Evolutionary conservation across 2,888 invertebrate species (phyloP), one percentile per base, ranked within the genome.

Genomic region (Watsonalla binaria): DNA sequence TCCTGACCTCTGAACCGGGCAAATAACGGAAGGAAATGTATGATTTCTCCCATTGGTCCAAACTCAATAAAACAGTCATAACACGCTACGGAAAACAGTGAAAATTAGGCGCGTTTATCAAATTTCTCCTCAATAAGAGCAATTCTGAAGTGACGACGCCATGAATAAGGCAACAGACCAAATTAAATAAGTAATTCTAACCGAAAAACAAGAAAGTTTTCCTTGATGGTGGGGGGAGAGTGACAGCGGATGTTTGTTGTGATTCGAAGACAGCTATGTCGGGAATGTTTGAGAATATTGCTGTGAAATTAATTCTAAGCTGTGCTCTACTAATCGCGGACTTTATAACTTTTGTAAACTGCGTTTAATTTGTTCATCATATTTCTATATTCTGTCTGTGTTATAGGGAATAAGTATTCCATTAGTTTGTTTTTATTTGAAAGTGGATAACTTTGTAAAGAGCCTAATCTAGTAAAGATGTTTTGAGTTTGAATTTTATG

Each of bases 111-210:
- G 54, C 46, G 56, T 59, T 62, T 58, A 53, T 54, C 49, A 57
- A 59, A 61, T 60, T 55, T 39, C 37, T 35, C 54, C 56, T 56
- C 54, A 59, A 62, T 65, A 60, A 57, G 47, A 52, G 46, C 53
- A 51, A 13, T 54, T 51, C 47, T 39, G 49, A 52, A 52, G 50
- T 33, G 45, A 50, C 55, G 52, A 47, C 45, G 56, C 46, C 54
- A 52, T 51, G 47, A 47, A 47, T 46, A 14, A 46, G 42, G 49
- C 48, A 54, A 42, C 47, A 14, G 39, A 46, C 52, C 46, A 63
- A 63, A 61, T 63, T 63, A 61, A 59, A 57, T 60, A 59, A 59
- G 55, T 53, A 55, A 59, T 53, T 45, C 39, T 51, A 47, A 34
- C 24, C 49, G 45, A 49, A 58, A 56, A 59, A 47, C 54, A 58